Evolutionary conservation across 2,797 vertebrate genomes (phyloP).

Genomic region (Danio jaintianensis): DNA sequence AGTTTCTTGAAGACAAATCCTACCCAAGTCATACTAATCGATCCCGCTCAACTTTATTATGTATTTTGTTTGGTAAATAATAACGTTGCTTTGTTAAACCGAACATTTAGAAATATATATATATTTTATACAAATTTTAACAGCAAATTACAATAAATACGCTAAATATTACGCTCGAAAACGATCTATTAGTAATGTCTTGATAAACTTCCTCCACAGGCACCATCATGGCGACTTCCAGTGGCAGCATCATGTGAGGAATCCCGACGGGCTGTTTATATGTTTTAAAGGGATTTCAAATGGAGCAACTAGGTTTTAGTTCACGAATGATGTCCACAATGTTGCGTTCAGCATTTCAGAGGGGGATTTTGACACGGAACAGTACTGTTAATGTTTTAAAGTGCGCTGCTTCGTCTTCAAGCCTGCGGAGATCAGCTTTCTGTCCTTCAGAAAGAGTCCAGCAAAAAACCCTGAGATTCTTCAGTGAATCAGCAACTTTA

Average conservation of each 20-base stretch:
- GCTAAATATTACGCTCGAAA: background rate
- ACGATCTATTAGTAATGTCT: constrained; percentile 21
- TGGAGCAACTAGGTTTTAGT: background rate
- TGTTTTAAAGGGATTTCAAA: background rate
- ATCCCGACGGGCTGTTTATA: background rate
- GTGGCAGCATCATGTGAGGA: background rate
- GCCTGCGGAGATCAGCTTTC: background rate
- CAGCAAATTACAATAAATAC: background rate
- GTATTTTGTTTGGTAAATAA: background rate
- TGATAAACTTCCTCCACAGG: background rate
- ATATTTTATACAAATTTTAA: background rate
- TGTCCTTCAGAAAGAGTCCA: background rate
- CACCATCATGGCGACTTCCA: constrained; percentile 25
- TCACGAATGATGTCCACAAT: constrained; percentile 52
- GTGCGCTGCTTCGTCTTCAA: background rate
- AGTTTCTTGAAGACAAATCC: background rate
- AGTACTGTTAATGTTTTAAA: constrained; percentile 24
- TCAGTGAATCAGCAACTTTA: background rate
- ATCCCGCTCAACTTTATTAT: background rate
- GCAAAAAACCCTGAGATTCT: background rate
- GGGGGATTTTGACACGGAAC: constrained; percentile 50
- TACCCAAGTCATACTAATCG: constrained; percentile 46
- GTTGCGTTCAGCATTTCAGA: constrained; percentile 58
- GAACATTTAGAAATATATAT: background rate
- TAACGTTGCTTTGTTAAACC: background rate